Evolutionary conservation across 1,140 invertebrate genomes (phyloP).

Genomic region (Drosophila ambigua): DNA sequence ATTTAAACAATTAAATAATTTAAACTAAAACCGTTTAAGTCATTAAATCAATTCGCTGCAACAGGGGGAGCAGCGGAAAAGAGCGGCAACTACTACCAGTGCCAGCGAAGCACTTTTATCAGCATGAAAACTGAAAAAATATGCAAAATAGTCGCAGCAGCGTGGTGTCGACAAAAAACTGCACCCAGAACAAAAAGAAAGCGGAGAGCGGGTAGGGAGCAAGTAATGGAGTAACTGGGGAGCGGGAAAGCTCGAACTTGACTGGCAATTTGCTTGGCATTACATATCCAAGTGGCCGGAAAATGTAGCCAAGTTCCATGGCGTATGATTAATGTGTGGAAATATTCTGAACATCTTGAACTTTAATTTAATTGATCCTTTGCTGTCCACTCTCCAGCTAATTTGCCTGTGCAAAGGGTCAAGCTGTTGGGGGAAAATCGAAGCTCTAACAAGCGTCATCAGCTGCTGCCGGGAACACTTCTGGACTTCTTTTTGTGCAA

Average conservation of each 20-base stretch:
- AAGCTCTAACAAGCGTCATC: slow-evolving; percentile 2
- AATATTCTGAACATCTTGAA: slow-evolving; percentile 8
- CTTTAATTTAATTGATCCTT: slow-evolving; percentile 34
- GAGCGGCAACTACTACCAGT: background rate
- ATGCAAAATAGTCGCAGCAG: slow-evolving; percentile 50
- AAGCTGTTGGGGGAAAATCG: slow-evolving; percentile 28
- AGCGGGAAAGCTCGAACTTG: background rate
- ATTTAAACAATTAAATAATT: slow-evolving; percentile 69
- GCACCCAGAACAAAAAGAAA: slow-evolving; percentile 1
- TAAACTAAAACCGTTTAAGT: slow-evolving; percentile 63
- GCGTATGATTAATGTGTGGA: slow-evolving; percentile 21
- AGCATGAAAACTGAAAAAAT: slow-evolving; percentile 56
- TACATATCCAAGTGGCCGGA: slow-evolving; percentile 1
- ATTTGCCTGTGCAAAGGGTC: slow-evolving; percentile 28
- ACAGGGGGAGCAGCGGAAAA: slow-evolving; percentile 2
- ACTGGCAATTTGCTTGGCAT: slow-evolving; percentile 38
- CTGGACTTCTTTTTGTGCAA: slow-evolving; percentile 56
- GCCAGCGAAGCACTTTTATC: slow-evolving; percentile 45
- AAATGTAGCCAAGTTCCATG: background rate
- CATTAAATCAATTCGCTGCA: slow-evolving; percentile 66
- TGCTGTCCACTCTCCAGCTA: background rate
- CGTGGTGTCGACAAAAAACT: slow-evolving; percentile 21
- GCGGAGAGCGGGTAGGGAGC: background rate
- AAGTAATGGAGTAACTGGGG: too few species aligned
- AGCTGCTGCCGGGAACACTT: slow-evolving; percentile 3